Conservation (phyloP, 2,888 invertebrate genomes). For the Andrena bicolor region DNA sequence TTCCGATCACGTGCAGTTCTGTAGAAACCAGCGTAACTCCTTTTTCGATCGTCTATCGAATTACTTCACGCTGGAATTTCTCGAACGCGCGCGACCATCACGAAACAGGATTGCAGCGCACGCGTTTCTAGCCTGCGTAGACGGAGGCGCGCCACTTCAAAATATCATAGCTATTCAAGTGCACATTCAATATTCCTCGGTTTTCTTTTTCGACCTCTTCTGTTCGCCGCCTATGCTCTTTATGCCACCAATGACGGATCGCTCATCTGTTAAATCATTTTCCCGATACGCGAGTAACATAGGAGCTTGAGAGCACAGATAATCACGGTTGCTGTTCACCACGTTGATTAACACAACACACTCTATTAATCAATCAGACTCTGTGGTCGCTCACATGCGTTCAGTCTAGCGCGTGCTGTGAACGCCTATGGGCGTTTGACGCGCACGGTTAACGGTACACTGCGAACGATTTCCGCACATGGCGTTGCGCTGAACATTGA, state of each 20-base stretch:
- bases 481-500: neutral
- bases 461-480: neutral
- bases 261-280: no score
- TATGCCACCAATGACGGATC: no score
- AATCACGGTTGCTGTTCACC: no score
- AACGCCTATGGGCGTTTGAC: neutral
- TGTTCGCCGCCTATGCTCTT: no score
- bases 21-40: constrained; percentile 61
- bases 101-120: constrained; percentile 34
- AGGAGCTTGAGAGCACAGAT: no score
- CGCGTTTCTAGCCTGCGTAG: constrained; percentile 9
- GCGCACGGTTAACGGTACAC: neutral
- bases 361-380: neutral
- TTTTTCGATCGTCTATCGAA: constrained; percentile 54
- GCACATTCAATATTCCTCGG: neutral
- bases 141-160: constrained; percentile 35
- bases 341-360: no score
- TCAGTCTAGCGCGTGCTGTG: neutral
- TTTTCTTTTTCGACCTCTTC: no score
- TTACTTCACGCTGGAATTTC: constrained; percentile 58
- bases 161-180: constrained; percentile 22
- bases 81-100: constrained; percentile 34
- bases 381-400: neutral
- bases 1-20: constrained; percentile 65
- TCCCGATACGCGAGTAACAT: no score